These are phyloP conservation scores for Palloptera scutellata DNA, from an alignment of 2,888 invertebrate genomes.

Conservation along the genomic window DNA sequence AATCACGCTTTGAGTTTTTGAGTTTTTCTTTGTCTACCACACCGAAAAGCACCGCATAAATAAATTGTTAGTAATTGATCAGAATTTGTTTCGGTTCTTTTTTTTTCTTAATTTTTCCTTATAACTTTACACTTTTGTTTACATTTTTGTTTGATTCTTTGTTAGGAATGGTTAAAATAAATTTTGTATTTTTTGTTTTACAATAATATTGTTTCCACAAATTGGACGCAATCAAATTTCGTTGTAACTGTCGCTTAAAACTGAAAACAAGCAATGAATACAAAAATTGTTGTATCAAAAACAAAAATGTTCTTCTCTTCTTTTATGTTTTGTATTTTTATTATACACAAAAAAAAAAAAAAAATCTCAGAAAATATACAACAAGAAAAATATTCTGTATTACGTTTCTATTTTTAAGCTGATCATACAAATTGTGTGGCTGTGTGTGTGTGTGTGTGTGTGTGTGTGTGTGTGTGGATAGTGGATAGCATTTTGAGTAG, in stretches of 20 bases:
- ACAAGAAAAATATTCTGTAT: too few relatives aligned
- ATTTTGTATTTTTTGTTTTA: conserved; percentile 17
- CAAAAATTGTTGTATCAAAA: background rate
- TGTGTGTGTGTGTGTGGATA: too few relatives aligned
- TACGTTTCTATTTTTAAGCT: too few relatives aligned
- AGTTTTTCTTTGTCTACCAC: conserved; percentile 4
- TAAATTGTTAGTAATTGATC: background rate
- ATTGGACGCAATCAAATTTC: conserved; percentile 40
- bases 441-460: too few relatives aligned
- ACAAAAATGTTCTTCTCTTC: background rate
- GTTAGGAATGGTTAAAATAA: conserved; percentile 19
- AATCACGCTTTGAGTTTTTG: background rate
- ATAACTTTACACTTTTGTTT: conserved; percentile 18
- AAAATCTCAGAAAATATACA: background rate
- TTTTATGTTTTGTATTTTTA: too few relatives aligned
- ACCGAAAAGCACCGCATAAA: background rate
- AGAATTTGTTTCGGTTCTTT: conserved; percentile 2
- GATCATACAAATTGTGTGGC: too few relatives aligned
- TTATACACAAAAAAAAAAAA: conserved; percentile 3
- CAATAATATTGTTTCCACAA: conserved; percentile 33
- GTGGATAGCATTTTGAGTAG: too few relatives aligned
- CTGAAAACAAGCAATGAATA: conserved; percentile 9
- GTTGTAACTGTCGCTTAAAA: conserved; percentile 38
- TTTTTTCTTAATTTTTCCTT: conserved; percentile 11
- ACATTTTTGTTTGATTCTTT: conserved; percentile 19